Conservation (phyloP, 35 echinoderm and acorn worm species). For the Holothuria glaberrima region DNA sequence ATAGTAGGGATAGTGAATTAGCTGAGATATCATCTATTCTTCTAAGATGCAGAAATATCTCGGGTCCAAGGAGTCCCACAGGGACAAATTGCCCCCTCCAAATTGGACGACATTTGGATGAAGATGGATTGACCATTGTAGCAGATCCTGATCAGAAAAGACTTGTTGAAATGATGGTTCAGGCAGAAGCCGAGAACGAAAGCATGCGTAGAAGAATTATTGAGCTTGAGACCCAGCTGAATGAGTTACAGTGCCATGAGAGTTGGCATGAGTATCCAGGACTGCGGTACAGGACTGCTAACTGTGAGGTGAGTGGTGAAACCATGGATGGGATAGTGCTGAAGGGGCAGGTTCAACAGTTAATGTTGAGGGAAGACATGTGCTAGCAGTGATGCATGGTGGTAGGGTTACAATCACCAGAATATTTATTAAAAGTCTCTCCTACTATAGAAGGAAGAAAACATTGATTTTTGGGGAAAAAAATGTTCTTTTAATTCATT, state of each 20-base stretch:
- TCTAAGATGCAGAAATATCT: slow-evolving; percentile 18
- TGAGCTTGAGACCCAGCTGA: not conserved
- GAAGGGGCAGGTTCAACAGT: not conserved
- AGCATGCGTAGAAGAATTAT: slow-evolving; percentile 32
- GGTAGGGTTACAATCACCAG: too few species aligned
- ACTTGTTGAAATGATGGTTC: slow-evolving; percentile 66
- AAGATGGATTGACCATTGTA: slow-evolving; percentile 80
- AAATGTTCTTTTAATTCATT: too few species aligned
- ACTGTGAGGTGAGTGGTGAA: slow-evolving; percentile 18
- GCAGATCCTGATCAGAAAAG: slow-evolving; percentile 56
- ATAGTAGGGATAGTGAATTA: too few species aligned
- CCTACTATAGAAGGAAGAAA: too few species aligned
- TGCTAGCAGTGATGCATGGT: too few species aligned
- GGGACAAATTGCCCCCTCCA: slow-evolving; percentile 60
- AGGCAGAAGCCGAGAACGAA: slow-evolving; percentile 59
- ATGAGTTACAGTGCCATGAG: not conserved
- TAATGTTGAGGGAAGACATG: not conserved
- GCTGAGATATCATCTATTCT: not conserved
- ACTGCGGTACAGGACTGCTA: not conserved
- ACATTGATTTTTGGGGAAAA: too few species aligned
- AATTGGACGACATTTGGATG: slow-evolving; percentile 78
- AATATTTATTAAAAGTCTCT: too few species aligned
- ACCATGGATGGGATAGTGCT: not conserved
- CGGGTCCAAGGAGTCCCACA: slow-evolving; percentile 59
- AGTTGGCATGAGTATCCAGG: slow-evolving; percentile 27